Percentiles rank a stretch among this genome's conserved stretches.
These are phyloP conservation scores for Smutsia gigantea DNA, from an alignment of 2,797 vertebrate species.

Conservation along the genomic window DNA sequence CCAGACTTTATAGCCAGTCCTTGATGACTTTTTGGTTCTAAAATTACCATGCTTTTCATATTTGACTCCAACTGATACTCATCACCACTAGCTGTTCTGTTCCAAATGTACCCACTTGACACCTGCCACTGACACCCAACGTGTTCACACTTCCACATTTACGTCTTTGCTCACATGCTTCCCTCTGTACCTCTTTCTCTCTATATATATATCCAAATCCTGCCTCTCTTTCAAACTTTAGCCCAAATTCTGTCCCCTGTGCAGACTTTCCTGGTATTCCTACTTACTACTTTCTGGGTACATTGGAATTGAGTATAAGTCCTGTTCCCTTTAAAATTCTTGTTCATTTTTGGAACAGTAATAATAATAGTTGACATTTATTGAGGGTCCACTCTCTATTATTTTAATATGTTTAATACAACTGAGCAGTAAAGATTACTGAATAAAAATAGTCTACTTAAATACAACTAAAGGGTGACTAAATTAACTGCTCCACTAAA, in stretches of 20 bases:
- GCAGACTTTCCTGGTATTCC: background rate
- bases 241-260: background rate
- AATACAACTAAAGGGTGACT: background rate
- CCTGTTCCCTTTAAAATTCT: background rate
- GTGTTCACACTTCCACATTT: background rate
- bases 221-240: background rate
- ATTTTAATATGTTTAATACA: conserved; percentile 33
- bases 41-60: background rate
- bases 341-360: background rate
- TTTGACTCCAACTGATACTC: background rate
- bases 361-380: conserved; percentile 14
- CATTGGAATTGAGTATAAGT: background rate
- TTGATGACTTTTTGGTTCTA: background rate
- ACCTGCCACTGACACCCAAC: background rate
- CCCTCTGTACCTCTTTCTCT: background rate
- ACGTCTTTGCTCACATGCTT: background rate
- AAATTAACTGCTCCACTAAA: background rate
- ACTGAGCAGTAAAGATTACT: background rate
- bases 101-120: background rate
- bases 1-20: background rate
- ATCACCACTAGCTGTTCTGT: background rate
- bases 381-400: background rate
- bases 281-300: background rate
- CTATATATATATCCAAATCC: background rate
- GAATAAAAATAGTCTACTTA: conserved; percentile 18